Evolutionary conservation across 1,140 invertebrate genomes (phyloP).

Genomic region (Tenebrio molitor): DNA sequence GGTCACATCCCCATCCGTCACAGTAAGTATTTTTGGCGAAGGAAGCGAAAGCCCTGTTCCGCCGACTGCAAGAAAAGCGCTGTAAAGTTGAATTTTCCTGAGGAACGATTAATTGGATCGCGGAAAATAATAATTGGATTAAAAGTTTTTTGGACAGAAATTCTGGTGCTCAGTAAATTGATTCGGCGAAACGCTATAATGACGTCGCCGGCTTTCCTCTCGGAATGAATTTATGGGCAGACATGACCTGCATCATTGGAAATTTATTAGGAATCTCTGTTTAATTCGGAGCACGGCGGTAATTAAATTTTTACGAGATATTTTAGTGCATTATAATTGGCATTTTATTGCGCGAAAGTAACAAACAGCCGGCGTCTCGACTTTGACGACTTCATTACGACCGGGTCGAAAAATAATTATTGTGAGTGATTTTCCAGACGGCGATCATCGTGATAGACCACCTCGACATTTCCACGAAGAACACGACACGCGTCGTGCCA

Average conservation of each 20-base stretch:
- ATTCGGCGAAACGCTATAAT: not conserved
- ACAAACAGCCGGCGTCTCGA: not conserved
- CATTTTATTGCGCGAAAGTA: not conserved
- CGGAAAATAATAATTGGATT: no score
- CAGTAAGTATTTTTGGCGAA: slow-evolving; percentile 53
- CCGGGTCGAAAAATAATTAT: not conserved
- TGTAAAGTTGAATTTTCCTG: no score
- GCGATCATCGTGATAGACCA: slow-evolving; percentile 55
- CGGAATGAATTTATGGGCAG: not conserved
- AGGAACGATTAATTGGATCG: no score
- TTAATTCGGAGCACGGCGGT: slow-evolving; percentile 1
- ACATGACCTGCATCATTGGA: slow-evolving; percentile 26
- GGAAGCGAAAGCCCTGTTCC: no score
- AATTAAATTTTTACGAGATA: slow-evolving; percentile 31
- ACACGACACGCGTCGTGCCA: slow-evolving; percentile 77
- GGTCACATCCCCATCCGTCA: slow-evolving; percentile 59
- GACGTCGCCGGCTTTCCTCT: not conserved
- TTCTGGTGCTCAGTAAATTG: not conserved
- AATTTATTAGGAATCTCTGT: slow-evolving; percentile 9
- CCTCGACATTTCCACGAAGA: slow-evolving; percentile 66
- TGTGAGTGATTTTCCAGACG: slow-evolving; percentile 52
- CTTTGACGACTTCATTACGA: not conserved
- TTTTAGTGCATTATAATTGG: slow-evolving; percentile 26
- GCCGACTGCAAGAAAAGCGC: no score
- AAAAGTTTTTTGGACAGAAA: not conserved